Conservation (phyloP, 2,797 vertebrate species). For the Sebastes iracundus region DNA sequence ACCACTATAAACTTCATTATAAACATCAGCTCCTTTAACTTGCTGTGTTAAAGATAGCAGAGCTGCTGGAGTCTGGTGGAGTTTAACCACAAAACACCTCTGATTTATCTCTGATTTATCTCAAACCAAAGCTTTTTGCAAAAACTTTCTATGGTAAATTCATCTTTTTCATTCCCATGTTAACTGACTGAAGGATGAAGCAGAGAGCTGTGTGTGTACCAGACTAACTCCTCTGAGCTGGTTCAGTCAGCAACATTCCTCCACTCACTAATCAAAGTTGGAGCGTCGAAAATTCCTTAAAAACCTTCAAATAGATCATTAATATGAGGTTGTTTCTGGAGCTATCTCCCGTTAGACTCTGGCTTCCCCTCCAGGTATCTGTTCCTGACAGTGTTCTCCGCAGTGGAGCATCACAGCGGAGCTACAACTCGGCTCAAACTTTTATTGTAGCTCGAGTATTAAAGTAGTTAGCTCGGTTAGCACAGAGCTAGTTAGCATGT, state of each 20-base stretch:
- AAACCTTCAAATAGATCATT: background rate
- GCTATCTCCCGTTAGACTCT: accelerated
- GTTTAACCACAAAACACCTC: background rate
- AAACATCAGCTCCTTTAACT: constrained; percentile 37
- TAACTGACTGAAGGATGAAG: background rate
- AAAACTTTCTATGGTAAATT: background rate
- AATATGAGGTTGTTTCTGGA: accelerated
- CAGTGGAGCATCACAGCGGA: background rate
- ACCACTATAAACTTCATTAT: background rate
- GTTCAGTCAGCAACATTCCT: constrained; percentile 71
- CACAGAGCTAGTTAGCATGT: background rate
- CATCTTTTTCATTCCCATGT: no score
- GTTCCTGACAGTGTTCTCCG: no score
- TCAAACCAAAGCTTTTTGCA: no score
- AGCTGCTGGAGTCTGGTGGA: constrained; percentile 23
- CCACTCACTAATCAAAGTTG: constrained; percentile 69
- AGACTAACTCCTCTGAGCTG: constrained; percentile 9
- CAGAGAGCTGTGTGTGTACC: background rate
- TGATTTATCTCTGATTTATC: background rate
- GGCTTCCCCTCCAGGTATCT: accelerated
- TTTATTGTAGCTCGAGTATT: constrained; percentile 42
- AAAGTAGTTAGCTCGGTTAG: constrained; percentile 16
- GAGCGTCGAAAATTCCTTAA: constrained; percentile 36
- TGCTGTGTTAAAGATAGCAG: constrained; percentile 8
- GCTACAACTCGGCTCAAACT: constrained; percentile 57